phyloP scores from a whole-genome alignment of 2,113 vertebrate genomes.

The Actenoides hombroni region DNA sequence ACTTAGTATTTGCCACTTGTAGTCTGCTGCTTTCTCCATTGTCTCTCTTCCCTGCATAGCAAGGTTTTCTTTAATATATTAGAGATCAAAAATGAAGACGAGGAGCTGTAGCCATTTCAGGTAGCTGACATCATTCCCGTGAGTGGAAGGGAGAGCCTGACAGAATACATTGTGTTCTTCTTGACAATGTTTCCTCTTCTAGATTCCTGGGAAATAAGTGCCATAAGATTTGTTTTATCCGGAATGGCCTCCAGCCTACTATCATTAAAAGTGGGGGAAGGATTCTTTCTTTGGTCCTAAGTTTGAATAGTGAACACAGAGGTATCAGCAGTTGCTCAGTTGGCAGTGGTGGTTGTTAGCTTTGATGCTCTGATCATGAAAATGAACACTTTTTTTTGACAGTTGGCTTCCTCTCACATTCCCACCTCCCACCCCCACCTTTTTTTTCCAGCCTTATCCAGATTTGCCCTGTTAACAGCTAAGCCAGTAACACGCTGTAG shows the following conservation, averaged over 20 bases:
- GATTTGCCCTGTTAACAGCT: neutral
- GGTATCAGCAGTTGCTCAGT: neutral
- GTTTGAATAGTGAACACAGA: neutral
- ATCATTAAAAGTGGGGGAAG: neutral
- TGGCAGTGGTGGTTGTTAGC: neutral
- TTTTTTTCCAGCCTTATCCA: neutral
- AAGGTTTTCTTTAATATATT: neutral
- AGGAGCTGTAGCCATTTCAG: neutral
- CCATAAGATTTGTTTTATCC: neutral
- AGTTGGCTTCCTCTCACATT: neutral
- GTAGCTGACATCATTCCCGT: neutral
- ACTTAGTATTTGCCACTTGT: neutral
- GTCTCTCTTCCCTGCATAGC: neutral
- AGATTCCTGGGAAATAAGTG: neutral
- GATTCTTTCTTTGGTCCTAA: neutral
- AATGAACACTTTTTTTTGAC: neutral
- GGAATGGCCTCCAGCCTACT: neutral
- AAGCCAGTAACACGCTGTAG: neutral
- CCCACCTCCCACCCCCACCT: neutral
- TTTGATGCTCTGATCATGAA: neutral
- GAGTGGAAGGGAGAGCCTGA: neutral
- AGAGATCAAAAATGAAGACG: neutral
- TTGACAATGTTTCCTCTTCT: neutral
- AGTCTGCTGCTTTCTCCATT: neutral
- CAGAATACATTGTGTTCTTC: fast-evolving